Percentiles rank a stretch among this genome's conserved stretches.
Evolutionary conservation across 2,113 vertebrate genomes (phyloP).

Genomic region (Sus scrofa): T2T-Sscrofa CM000827.6:76062001-76062500

Average conservation of each 20-base stretch:
- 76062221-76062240: constrained; percentile 57
- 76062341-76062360: constrained; percentile 90
- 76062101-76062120: too few species aligned
- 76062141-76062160: constrained; percentile 43
- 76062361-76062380: constrained; percentile 88
- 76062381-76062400: constrained; percentile 90
- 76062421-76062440: not conserved
- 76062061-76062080: too few species aligned
- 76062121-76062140: constrained; percentile 50
- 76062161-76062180: constrained; percentile 29
- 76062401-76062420: not conserved
- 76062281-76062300: constrained; percentile 88
- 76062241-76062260: constrained; percentile 72
- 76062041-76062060: too few species aligned
- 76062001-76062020: too few species aligned
- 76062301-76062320: constrained; percentile 91
- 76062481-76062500: not conserved
- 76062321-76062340: constrained; percentile 90
- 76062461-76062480: not conserved
- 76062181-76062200: not conserved
- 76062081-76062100: too few species aligned
- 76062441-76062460: not conserved
- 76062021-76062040: too few species aligned
- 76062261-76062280: constrained; percentile 90
- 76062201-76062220: constrained; percentile 52